Percentiles rank a stretch among this genome's conserved stretches.
Conservation (phyloP, 2,888 invertebrate genomes). For the Gymnosoma rotundatum region DNA sequence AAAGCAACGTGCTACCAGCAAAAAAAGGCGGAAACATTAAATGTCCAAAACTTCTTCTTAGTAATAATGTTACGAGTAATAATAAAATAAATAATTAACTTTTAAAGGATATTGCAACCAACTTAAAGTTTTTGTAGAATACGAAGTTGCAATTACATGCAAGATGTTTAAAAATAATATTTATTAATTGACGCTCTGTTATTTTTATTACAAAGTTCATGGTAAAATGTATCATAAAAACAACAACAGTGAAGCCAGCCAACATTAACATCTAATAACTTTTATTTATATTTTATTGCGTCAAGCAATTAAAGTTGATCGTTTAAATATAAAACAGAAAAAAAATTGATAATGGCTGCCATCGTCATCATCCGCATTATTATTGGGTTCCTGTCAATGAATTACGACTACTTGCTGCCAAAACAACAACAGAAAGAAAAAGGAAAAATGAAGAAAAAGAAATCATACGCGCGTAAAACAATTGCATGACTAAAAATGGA, state of each 20-base stretch:
- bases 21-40: too few relatives aligned
- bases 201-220: constrained; percentile 4
- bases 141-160: neutral
- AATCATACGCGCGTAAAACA: constrained; percentile 30
- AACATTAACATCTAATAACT: constrained; percentile 38
- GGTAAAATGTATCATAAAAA: constrained; percentile 14
- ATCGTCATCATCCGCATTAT: constrained; percentile 28
- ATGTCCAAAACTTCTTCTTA: too few relatives aligned
- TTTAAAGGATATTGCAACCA: too few relatives aligned
- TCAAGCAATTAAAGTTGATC: constrained; percentile 54
- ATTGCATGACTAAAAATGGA: constrained; percentile 54
- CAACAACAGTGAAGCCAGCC: constrained; percentile 1
- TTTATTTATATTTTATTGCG: constrained; percentile 48
- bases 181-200: constrained; percentile 5
- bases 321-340: constrained; percentile 9
- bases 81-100: too few relatives aligned
- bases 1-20: too few relatives aligned
- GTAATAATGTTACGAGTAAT: too few relatives aligned
- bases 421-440: neutral
- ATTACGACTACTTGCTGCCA: constrained; percentile 56
- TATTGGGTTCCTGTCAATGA: constrained; percentile 61
- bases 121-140: neutral
- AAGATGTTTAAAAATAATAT: constrained; percentile 10
- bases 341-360: constrained; percentile 48
- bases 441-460: constrained; percentile 16